These are phyloP conservation scores for Melanotaenia boesemani DNA, from an alignment of 2,797 vertebrate species.

Conservation along the genomic window DNA sequence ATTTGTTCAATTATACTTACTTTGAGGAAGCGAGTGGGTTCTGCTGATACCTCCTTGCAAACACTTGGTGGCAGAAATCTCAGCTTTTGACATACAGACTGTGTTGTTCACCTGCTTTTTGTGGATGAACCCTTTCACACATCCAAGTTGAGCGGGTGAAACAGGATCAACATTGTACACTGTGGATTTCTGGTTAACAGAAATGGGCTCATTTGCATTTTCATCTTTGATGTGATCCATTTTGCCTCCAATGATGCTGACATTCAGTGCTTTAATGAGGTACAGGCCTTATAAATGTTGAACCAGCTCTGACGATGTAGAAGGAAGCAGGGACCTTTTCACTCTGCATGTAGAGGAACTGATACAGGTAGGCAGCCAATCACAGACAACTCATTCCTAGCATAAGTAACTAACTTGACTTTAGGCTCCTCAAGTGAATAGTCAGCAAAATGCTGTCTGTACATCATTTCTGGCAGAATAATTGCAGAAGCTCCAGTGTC, in stretches of 20 bases:
- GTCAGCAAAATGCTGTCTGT: background rate
- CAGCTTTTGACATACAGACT: background rate
- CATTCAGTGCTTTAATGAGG: background rate
- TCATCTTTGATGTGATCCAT: background rate
- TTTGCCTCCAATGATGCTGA: background rate
- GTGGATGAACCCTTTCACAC: background rate
- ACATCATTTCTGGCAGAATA: background rate
- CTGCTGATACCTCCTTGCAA: background rate
- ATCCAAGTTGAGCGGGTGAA: background rate
- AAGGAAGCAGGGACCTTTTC: background rate
- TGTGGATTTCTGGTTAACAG: background rate
- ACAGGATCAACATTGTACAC: background rate
- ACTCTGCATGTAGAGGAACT: background rate
- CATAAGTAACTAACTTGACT: background rate
- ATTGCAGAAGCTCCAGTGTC: background rate
- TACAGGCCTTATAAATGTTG: background rate
- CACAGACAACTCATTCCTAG: background rate
- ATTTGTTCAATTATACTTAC: background rate
- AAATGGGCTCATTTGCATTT: background rate
- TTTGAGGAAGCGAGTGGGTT: background rate
- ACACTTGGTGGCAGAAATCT: background rate
- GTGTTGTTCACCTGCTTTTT: background rate
- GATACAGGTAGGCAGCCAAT: conserved; percentile 1
- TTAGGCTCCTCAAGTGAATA: background rate
- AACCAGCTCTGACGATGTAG: background rate